These are phyloP conservation scores for Listrodromus nycthemerus DNA, from an alignment of 2,888 invertebrate species.

Conservation along the genomic window DNA sequence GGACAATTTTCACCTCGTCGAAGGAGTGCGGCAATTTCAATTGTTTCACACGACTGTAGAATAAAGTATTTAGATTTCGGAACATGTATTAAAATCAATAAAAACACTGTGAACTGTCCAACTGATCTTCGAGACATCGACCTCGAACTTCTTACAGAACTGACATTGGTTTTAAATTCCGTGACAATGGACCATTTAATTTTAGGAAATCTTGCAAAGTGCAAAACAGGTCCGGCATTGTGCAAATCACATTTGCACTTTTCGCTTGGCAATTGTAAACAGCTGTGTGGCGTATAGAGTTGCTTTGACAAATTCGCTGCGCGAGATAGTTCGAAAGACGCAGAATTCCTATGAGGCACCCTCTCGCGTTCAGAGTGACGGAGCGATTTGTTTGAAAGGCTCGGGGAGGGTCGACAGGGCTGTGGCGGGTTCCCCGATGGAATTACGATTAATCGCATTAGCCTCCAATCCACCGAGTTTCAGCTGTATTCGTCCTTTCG, in stretches of 20 bases:
- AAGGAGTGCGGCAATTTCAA: neutral
- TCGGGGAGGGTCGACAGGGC: neutral
- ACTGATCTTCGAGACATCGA: too few species aligned
- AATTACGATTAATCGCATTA: constrained; percentile 69
- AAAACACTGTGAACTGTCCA: too few species aligned
- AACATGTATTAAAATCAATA: too few species aligned
- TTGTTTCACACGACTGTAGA: neutral
- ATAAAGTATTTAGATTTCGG: too few species aligned
- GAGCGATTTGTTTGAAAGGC: constrained; percentile 2
- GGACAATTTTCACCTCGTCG: too few species aligned
- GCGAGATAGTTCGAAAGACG: neutral
- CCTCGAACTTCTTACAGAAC: too few species aligned
- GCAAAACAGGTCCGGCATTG: neutral
- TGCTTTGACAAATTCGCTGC: neutral
- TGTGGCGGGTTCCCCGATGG: constrained; percentile 26
- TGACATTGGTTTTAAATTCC: too few species aligned
- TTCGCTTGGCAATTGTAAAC: neutral
- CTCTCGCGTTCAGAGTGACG: neutral
- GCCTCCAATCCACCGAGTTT: constrained; percentile 52
- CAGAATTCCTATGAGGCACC: neutral
- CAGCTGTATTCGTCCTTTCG: constrained; percentile 21
- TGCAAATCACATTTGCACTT: neutral
- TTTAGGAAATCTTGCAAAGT: neutral
- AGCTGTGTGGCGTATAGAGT: neutral
- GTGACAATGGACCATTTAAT: too few species aligned